Conservation (phyloP, 2,113 vertebrate species). For the Neogale vison region DNA sequence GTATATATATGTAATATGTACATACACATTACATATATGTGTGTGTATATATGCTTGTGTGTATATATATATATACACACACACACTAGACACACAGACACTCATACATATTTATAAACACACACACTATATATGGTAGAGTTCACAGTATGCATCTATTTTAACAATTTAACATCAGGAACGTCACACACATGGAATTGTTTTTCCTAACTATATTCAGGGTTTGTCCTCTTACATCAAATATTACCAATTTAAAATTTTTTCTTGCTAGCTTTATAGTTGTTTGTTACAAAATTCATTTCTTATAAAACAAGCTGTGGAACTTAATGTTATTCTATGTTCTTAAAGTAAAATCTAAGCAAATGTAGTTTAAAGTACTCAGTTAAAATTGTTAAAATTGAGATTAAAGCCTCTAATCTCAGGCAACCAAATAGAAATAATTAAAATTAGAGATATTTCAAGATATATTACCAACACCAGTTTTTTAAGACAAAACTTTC, state of each 20-base stretch:
- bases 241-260: conserved; percentile 56
- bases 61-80: too few relatives aligned
- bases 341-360: background rate
- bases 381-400: background rate
- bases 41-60: background rate
- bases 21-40: too few relatives aligned
- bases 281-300: conserved; percentile 69
- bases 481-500: background rate
- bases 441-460: background rate
- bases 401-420: background rate
- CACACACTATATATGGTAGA: background rate
- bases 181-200: conserved; percentile 48
- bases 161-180: background rate
- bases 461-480: background rate
- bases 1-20: too few relatives aligned
- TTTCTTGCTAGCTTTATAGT: conserved; percentile 61
- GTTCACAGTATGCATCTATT: background rate
- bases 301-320: background rate
- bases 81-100: too few relatives aligned
- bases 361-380: background rate
- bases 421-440: background rate
- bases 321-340: background rate
- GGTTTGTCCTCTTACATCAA: conserved; percentile 64
- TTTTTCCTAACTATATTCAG: conserved; percentile 61
- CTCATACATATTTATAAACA: background rate